Base-by-base conservation (phyloP, 2,888 invertebrate species). In the Steromphala cineraria region DNA sequence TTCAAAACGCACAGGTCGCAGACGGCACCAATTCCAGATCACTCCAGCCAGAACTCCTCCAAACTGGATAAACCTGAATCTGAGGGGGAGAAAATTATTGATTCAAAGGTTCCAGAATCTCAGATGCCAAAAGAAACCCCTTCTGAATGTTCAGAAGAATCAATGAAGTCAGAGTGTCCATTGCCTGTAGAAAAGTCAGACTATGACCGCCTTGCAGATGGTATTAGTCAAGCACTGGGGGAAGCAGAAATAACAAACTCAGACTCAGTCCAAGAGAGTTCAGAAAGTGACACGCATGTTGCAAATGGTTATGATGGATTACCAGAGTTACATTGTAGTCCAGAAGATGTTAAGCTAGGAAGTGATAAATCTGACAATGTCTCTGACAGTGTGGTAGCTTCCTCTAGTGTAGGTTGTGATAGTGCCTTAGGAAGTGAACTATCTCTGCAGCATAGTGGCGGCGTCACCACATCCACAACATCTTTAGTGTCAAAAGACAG, bases 261-360 rank as follows among this genome's bases (percentile, higher is more conserved):
- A 75, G 89, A 89, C 84, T 88, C 87, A 79, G 80, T 83, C 19
- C 89, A 87, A 83, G 89, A 90, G 84, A 89, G 89, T 85, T 88
- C 88, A 83, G 89, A 90, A 85, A 89, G 89, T 85, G 89, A 88
- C 62, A 88, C 86, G 2, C 85, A 86, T 85, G 81, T 90, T 53
- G 89, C 88, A 17, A 89, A 89, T 84, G 89, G 89, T 28, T 89
- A 86, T 80, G 88, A 90, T 84, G 87, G 82, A 53, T 86, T 84
- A 71, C 75, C 87, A 17, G 89, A 88, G 46, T 40, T 75, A 19
- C 53, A 53, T 31, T 80, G 52, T 76, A 31, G n/a, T n/a, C 55
- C 67, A 21, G 52, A 62, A 15, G 77, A 77, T 46, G 77, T 56
- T 10, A 46, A 7, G 36, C 46, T 46, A 46, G 46, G 13, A 46